Evolutionary conservation across 92 coral and sea anemone genomes (phyloP), one percentile per base, ranked within the genome.

Genomic region (Virgularia gustaviana): DNA sequence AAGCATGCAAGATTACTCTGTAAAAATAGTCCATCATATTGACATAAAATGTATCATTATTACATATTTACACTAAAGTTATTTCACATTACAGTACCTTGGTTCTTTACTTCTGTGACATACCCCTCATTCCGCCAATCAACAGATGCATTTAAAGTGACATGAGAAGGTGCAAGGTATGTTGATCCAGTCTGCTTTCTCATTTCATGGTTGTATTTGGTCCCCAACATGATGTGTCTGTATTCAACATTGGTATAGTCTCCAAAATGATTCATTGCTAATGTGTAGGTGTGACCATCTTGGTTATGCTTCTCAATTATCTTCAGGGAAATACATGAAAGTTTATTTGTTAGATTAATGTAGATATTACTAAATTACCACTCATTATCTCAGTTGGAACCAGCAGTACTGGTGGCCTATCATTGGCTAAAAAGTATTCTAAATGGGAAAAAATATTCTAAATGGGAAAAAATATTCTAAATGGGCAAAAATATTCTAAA

Each of bases 241-340:
- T 54, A 80, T 59, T 80, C 85, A 4, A 52, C 31, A 20, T 38
- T 11, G 0, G 85, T 73, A 24, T 62, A 71, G 56, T 80, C 85
- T 4, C 85, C 85, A 23, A 80, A 36, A 70, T 80, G 85, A 36
- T 80, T 80, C 85, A 80, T 80, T 16, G 67, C 85, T n/a, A 80
- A 47, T 4, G 35, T 58, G 41, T 63, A 80, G 1, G 57, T 63
- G 9, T 76, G 75, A 2, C 34, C 70, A 0, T 39, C 57, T 29
- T 63, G 36, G 60, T 80, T 80, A 25, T 80, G 80, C 51, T 64
- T 65, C 57, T 61, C 78, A 36, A 79, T 71, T 63, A 62, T 62
- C 84, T 80, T 47, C 23, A 39, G 24, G 20, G 19, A 41, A 27
- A 0, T 30, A 60, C 18, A 60, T 16, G n/a, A 2, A 19, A 47